These are phyloP conservation scores for Pelodytes ibericus DNA, from an alignment of 2,797 vertebrate species.

Conservation along the genomic window DNA sequence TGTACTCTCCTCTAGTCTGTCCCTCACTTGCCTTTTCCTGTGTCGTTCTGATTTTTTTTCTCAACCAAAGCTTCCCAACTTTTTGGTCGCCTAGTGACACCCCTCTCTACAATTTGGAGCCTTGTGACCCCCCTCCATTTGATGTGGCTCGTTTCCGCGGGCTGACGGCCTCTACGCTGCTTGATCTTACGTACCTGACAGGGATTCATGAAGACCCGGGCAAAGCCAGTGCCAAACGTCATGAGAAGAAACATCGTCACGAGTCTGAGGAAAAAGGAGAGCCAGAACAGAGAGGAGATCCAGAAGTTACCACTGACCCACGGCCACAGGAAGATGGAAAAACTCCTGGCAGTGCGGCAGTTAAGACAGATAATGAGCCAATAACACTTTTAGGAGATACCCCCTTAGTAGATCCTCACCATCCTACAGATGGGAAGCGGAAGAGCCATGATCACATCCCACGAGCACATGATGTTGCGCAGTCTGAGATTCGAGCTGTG, in stretches of 20 bases:
- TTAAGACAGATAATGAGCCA: conserved; percentile 84
- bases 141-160: conserved; percentile 93
- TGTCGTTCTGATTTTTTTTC: conserved; percentile 86
- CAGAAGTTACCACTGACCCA: conserved; percentile 73
- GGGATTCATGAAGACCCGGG: conserved; percentile 90
- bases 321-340: conserved; percentile 85
- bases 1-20: conserved; percentile 82
- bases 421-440: conserved; percentile 77
- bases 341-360: conserved; percentile 72
- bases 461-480: conserved; percentile 81
- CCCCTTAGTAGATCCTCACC: conserved; percentile 68
- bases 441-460: conserved; percentile 84
- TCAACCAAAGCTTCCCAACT: conserved; percentile 97
- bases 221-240: conserved; percentile 83
- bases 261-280: conserved; percentile 79
- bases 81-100: conserved; percentile 99
- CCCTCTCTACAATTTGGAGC: conserved; percentile 96
- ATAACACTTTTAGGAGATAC: conserved; percentile 76
- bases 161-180: conserved; percentile 88
- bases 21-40: conserved; percentile 94
- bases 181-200: conserved; percentile 95
- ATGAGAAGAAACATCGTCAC: conserved; percentile 87
- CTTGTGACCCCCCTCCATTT: conserved; percentile 93
- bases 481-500: conserved; percentile 90
- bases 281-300: conserved; percentile 72